phyloP scores from a whole-genome alignment of 2,888 invertebrate genomes.

The Phaedon cochleariae region DNA sequence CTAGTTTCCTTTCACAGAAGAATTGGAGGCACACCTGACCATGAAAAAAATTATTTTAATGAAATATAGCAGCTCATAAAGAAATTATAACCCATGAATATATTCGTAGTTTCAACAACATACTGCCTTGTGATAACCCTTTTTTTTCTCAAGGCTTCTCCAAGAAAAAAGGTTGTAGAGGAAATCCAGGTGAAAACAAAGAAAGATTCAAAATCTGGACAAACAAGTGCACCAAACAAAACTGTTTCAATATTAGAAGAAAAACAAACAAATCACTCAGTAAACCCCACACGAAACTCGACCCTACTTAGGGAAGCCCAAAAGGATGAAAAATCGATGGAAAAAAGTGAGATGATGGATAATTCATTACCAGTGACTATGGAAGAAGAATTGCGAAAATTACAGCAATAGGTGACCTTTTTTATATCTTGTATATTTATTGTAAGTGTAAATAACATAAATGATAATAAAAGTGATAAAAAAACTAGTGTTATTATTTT shows the following conservation, averaged over 20 bases:
- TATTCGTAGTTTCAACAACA: too few relatives aligned
- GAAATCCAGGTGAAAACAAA: neutral
- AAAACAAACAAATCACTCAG: neutral
- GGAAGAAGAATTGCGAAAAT: slow-evolving; percentile 24
- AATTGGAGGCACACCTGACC: too few relatives aligned
- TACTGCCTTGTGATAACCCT: too few relatives aligned
- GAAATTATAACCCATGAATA: too few relatives aligned
- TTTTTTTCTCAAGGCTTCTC: neutral
- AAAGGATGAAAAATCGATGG: neutral
- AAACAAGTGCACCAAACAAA: neutral
- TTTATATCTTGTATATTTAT: slow-evolving; percentile 3
- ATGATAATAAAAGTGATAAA: neutral
- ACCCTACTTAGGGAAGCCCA: neutral
- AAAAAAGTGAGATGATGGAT: slow-evolving; percentile 3
- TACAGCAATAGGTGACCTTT: slow-evolving; percentile 18
- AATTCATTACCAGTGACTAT: slow-evolving; percentile 8
- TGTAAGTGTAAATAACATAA: neutral
- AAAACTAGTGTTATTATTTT: neutral
- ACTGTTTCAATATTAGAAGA: neutral
- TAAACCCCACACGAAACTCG: neutral
- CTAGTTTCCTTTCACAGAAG: too few relatives aligned
- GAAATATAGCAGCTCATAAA: too few relatives aligned
- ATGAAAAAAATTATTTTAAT: too few relatives aligned
- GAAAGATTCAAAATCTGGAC: neutral
- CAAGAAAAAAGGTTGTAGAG: neutral